Evolutionary conservation across 1,140 invertebrate genomes (phyloP).

Genomic region (Drosophila murphyi): DNA sequence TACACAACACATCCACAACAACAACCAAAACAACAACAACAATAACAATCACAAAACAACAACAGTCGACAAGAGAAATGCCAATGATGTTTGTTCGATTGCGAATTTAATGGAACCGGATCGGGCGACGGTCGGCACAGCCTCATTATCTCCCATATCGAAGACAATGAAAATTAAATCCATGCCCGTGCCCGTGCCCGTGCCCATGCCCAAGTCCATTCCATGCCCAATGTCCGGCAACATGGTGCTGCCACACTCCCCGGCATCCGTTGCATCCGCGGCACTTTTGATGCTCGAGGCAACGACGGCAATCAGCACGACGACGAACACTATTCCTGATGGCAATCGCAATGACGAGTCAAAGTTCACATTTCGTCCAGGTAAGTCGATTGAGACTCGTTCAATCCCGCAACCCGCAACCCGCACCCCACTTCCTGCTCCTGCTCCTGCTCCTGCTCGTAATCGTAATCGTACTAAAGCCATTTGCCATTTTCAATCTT

Average conservation of each 20-base stretch:
- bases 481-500: slow-evolving; percentile 26
- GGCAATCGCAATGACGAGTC: slow-evolving; percentile 76
- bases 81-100: slow-evolving; percentile 74
- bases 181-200: not conserved
- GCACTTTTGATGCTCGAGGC: slow-evolving; percentile 64
- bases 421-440: not conserved
- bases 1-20: slow-evolving; percentile 29
- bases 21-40: slow-evolving; percentile 36
- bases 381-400: slow-evolving; percentile 53
- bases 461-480: not conserved
- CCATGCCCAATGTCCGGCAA: not conserved
- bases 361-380: slow-evolving; percentile 61
- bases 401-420: not conserved
- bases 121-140: slow-evolving; percentile 1
- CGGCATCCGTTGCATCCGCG: slow-evolving; percentile 60
- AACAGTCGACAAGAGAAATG: slow-evolving; percentile 79
- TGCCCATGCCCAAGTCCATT: not conserved
- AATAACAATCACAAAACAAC: slow-evolving; percentile 39
- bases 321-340: slow-evolving; percentile 49
- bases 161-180: slow-evolving; percentile 47
- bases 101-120: slow-evolving; percentile 70
- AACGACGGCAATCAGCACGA: slow-evolving; percentile 14
- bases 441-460: not conserved
- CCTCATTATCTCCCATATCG: slow-evolving; percentile 45
- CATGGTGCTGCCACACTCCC: slow-evolving; percentile 44